Conservation (phyloP, 2,113 vertebrate genomes). For the Xiphorhynchus elegans region DNA sequence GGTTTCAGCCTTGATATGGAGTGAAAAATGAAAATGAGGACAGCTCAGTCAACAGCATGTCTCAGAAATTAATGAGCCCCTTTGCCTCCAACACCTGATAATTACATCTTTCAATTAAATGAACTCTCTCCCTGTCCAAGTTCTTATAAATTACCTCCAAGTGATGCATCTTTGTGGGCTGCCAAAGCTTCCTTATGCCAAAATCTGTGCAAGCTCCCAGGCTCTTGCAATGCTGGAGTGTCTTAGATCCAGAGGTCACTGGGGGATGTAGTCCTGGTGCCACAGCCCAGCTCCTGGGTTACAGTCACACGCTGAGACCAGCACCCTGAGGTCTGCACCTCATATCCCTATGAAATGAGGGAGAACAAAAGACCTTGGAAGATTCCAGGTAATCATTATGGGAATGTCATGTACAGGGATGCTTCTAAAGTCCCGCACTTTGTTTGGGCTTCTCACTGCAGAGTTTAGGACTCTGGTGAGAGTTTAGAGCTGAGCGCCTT, state of each 20-base stretch:
- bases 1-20: constrained; percentile 36
- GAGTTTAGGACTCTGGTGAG: neutral
- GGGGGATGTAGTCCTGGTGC: neutral
- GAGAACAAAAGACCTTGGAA: neutral
- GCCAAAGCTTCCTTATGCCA: constrained; percentile 40
- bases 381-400: neutral
- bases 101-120: constrained; percentile 83
- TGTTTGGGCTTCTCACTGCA: neutral
- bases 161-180: constrained; percentile 55
- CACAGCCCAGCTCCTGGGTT: neutral
- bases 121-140: constrained; percentile 71
- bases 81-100: constrained; percentile 80
- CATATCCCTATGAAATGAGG: neutral
- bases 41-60: constrained; percentile 75
- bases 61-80: constrained; percentile 79
- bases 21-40: constrained; percentile 76
- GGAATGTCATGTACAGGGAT: neutral
- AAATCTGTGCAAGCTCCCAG: neutral
- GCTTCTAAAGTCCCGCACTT: neutral
- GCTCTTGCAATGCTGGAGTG: neutral
- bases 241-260: neutral
- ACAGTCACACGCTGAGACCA: neutral
- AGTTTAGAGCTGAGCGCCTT: neutral
- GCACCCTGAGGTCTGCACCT: neutral
- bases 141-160: constrained; percentile 76